Base-by-base conservation (phyloP, 2,113 vertebrate genomes). In the Calidris pugnax region DNA sequence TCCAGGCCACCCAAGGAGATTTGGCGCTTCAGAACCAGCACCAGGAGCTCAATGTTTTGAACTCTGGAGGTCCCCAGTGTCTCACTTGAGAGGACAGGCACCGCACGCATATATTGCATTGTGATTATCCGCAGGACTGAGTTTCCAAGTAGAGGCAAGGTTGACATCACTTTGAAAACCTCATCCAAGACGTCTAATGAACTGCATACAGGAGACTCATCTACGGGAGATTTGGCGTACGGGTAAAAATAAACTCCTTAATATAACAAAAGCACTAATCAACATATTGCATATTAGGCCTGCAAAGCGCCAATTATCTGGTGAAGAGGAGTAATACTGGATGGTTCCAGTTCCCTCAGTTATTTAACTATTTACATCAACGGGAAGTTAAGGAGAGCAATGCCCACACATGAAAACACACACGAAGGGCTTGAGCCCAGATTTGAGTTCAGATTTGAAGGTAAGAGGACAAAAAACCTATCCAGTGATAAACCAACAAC, bases 251-350 rank as follows among this genome's bases (percentile, higher is more conserved):
- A 95, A 89, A 81, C 77, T 87, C 77, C 74, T 82, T 85, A 73
- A 71, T 89, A 45, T 85, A 95, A 97, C 80, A 92, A 87, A 96
- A 92, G 37, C 69, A 74, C 89, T 89, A 67, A 95, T 95, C 87
- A 95, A 83, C 81, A 69, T 94, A 73, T 47, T 91, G 71, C 48
- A 26, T 76, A 82, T 79, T 57, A 92, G 94, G 71, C 47, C 81
- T 77, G 50, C 63, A 91, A 97, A 94, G 63, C 2, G 0, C 50
- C 62, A 89, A 73, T 91, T 87, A 79, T 22, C 77, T 94, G 89
- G 89, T 82, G 89, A 94, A 72, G 69, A 90, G 39, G 17, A 90
- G 68, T 47, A 95, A 71, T 53, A 57, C 5, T n/a, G 82, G 39
- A 69, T 47, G 50, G 73, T 69, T 89, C n/a, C 69, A 75, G 20